Base-by-base conservation (phyloP, 1,140 invertebrate species). In the Gerris buenoi region DNA sequence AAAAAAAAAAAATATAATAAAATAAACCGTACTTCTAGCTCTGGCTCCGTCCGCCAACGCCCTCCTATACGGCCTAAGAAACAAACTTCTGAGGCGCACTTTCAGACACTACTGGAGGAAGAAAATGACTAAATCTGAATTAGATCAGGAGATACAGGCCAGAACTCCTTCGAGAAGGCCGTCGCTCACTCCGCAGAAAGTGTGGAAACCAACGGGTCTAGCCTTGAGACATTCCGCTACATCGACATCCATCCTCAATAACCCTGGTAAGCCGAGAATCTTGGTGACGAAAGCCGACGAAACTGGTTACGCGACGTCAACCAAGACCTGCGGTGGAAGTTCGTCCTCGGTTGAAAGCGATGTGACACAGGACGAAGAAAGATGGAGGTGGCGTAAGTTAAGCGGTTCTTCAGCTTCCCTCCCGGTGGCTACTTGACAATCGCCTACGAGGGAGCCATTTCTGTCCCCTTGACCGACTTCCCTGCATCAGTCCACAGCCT, bases 81-180 rank as follows among this genome's bases (percentile, higher is more conserved):
- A 85, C 73, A 84, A 85, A 76, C 81, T 77, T 23, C 74, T 88
- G 15, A 79, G 84, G 69, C 84, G 86, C 73, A 86, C 87, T 28
- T 84, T 91, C 66, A 81, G 86, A 70, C 89, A 89, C 72, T 90
- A 90, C 73, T 85, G 86, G 81, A 78, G 88, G n/a, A 89, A 89
- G 77, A 83, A 89, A 76, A 82, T 88, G 75, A 88, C 86, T 0
- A 88, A 88, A 73, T 86, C 84, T 70, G 87, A 90, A 74, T 80
- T 90, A 29, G 86, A 88, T 69, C 73, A 82, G 74, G 82, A 88
- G 74, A 88, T 88, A 66, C 86, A 89, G 74, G 88, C 88, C 2
- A 78, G 88, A 68, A 89, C 87, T 1, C 88, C 88, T 2, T 89
- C 88, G 0, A 77, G 88, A 63, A 78, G 87, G 67, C 87, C 87